Evolutionary conservation across 1,140 invertebrate species (phyloP).

Genomic region (Platyscapa corneri): DNA sequence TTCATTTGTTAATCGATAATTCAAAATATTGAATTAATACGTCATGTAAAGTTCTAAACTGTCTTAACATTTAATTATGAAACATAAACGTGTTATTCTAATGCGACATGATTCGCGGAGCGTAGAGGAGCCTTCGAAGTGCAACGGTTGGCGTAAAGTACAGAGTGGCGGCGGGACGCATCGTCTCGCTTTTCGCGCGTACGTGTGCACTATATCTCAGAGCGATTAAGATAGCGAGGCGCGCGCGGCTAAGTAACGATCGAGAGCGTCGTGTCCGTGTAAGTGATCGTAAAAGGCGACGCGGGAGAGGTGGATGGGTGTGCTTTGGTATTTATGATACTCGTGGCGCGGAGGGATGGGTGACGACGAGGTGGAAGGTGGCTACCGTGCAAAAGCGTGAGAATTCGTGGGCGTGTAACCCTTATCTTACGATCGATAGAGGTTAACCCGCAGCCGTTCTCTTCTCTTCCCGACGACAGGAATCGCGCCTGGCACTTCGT

Average conservation of each 20-base stretch:
- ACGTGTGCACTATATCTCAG: not conserved
- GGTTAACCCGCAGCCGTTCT: not conserved
- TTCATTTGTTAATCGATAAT: too few relatives aligned
- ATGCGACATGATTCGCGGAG: not conserved
- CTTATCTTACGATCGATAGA: constrained; percentile 38
- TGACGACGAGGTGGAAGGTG: too few relatives aligned
- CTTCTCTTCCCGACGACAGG: not conserved
- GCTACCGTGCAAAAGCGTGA: not conserved
- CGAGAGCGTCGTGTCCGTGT: not conserved
- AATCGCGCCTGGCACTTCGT: not conserved
- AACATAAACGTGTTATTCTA: not conserved
- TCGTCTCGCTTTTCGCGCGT: not conserved
- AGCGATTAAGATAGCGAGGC: constrained; percentile 41
- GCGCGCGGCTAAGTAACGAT: constrained; percentile 23
- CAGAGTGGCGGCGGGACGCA: not conserved
- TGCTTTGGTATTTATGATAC: constrained; percentile 39
- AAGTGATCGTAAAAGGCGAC: constrained; percentile 32
- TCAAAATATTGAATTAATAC: too few relatives aligned
- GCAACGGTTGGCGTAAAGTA: not conserved
- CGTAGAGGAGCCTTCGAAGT: not conserved
- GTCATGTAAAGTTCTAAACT: not conserved
- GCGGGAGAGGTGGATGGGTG: not conserved
- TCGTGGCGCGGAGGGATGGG: not conserved
- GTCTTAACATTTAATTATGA: not conserved
- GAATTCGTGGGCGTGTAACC: not conserved